Conservation (phyloP, 2,113 vertebrate genomes). For the Electrona antarctica region DNA sequence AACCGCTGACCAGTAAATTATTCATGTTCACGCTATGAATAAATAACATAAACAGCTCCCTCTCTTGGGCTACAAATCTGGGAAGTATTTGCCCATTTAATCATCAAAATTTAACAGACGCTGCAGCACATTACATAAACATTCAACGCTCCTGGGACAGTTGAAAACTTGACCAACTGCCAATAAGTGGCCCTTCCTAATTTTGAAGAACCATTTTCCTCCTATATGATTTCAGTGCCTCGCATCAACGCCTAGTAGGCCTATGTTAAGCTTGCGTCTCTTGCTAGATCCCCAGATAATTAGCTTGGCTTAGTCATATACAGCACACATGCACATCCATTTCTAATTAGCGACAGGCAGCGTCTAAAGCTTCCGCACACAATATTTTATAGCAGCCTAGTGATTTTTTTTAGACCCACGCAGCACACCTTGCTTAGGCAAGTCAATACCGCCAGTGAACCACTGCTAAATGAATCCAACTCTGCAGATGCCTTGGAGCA, state of each 20-base stretch:
- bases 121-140: conserved; percentile 73
- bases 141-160: conserved; percentile 56
- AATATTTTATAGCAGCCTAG: conserved; percentile 32
- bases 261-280: conserved; percentile 36
- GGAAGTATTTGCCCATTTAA: conserved; percentile 76
- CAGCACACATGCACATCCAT: conserved; percentile 56
- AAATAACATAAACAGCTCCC: conserved; percentile 74
- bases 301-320: conserved; percentile 51
- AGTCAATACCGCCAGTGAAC: conserved; percentile 80
- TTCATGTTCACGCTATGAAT: conserved; percentile 76
- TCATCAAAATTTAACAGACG: conserved; percentile 76
- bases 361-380: conserved; percentile 18
- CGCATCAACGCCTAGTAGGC: conserved; percentile 32
- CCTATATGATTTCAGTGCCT: conserved; percentile 59
- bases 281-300: conserved; percentile 49
- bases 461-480: conserved; percentile 83
- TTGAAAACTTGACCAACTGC: conserved; percentile 66
- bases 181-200: conserved; percentile 62
- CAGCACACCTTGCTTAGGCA: conserved; percentile 51
- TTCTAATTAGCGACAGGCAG: conserved; percentile 60
- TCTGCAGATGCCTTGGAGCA: conserved; percentile 79
- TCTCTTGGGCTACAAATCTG: conserved; percentile 71
- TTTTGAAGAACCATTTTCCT: conserved; percentile 58
- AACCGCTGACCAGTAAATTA: conserved; percentile 79
- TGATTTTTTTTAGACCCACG: conserved; percentile 8